Evolutionary conservation across 2,797 vertebrate genomes (phyloP).

Genomic region (Remorina albescens): DNA sequence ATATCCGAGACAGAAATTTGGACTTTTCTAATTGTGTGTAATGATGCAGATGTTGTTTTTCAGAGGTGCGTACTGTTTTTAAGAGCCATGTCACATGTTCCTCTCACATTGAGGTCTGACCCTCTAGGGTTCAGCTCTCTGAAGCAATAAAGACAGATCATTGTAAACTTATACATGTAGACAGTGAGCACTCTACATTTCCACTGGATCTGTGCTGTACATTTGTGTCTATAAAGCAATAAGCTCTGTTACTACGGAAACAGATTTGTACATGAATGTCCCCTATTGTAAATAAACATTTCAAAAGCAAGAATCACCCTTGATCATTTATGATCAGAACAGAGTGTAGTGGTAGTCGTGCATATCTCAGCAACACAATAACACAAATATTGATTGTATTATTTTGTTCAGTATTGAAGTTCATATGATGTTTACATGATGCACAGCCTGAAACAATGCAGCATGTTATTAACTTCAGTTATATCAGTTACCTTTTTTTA

Average conservation of each 20-base stretch:
- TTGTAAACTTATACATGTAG: background rate
- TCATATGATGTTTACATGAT: no score
- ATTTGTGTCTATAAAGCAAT: constrained; percentile 36
- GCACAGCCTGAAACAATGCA: no score
- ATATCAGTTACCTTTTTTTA: no score
- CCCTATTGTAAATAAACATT: constrained; percentile 62
- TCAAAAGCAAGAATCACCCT: background rate
- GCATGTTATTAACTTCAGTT: no score
- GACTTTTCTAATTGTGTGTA: constrained; percentile 34
- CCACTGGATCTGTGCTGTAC: constrained; percentile 33
- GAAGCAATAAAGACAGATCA: constrained; percentile 10
- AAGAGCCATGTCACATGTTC: constrained; percentile 28
- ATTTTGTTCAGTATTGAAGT: no score
- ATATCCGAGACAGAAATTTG: constrained; percentile 18
- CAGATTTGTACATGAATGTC: constrained; percentile 44
- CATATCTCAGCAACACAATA: no score
- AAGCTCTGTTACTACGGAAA: constrained; percentile 40
- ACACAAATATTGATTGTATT: background rate
- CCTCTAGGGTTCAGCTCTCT: background rate
- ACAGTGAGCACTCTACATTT: background rate
- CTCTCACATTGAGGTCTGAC: constrained; percentile 1
- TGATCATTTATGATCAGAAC: constrained; percentile 8
- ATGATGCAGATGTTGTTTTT: constrained; percentile 11
- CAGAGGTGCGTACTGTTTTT: background rate
- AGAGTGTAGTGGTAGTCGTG: background rate